phyloP scores from a whole-genome alignment of 2,113 vertebrate species.

The Thalassarche chlororhynchos region DNA sequence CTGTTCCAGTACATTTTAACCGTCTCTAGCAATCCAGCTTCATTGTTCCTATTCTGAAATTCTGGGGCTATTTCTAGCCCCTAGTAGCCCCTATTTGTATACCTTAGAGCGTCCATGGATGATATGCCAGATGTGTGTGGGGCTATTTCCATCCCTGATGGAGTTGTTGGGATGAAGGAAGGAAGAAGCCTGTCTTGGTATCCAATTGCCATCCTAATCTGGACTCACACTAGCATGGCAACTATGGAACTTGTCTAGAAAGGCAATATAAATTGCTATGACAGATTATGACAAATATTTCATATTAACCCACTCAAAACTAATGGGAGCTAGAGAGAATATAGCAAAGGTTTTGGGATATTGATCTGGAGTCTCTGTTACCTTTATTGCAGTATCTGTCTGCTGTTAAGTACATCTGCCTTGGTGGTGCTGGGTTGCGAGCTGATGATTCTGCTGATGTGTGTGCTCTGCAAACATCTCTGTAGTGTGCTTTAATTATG shows the following conservation, averaged over 20 bases:
- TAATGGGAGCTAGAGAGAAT: not conserved
- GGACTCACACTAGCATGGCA: not conserved
- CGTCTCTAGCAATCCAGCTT: not conserved
- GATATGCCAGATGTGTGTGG: not conserved
- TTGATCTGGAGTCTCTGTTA: not conserved
- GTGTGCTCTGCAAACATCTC: not conserved
- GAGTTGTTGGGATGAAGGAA: not conserved
- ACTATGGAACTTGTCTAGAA: not conserved
- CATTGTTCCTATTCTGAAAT: not conserved
- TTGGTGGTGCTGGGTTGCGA: not conserved
- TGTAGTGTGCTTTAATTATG: not conserved
- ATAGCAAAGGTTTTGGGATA: not conserved
- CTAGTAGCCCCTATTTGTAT: rapidly evolving
- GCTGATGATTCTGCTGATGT: not conserved
- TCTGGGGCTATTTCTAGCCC: not conserved
- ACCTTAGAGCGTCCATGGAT: too few species aligned
- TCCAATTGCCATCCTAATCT: not conserved
- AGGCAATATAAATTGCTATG: not conserved
- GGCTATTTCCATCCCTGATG: not conserved
- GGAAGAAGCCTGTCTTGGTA: not conserved
- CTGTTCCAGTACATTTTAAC: not conserved
- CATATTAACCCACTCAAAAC: not conserved
- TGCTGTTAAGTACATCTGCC: not conserved
- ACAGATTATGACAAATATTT: not conserved
- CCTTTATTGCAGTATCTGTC: not conserved